A percentile compares a stretch with the other conserved stretches of the same genome.
phyloP scores from a whole-genome alignment of 2,888 invertebrate species.

The Protonemura montana region DNA sequence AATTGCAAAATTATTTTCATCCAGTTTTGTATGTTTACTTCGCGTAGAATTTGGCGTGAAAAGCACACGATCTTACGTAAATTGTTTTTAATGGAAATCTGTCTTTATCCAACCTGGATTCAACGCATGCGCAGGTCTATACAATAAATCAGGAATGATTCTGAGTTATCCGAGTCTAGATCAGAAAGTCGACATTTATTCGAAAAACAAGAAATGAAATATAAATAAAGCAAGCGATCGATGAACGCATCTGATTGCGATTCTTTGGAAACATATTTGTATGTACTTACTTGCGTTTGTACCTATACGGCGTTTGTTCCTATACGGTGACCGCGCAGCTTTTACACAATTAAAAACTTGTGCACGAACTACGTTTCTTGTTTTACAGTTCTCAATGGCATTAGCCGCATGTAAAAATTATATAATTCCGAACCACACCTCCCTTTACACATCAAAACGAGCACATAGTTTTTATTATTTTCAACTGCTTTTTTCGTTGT shows the following conservation, averaged over 20 bases:
- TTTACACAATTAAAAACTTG: not conserved
- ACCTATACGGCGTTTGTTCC: no score
- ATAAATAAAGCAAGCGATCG: not conserved
- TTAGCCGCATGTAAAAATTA: not conserved
- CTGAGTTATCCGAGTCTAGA: not conserved
- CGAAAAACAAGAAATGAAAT: not conserved
- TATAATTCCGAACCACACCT: not conserved
- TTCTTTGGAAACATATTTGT: not conserved
- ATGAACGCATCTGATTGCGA: not conserved
- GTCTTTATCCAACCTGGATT: not conserved
- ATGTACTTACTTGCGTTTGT: not conserved
- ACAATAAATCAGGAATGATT: not conserved
- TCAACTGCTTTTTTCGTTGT: not conserved
- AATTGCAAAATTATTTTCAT: conserved; percentile 30
- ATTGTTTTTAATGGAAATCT: not conserved
- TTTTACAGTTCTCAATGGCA: not conserved
- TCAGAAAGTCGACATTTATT: not conserved
- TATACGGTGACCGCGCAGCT: not conserved
- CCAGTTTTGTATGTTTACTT: not conserved
- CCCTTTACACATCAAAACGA: not conserved
- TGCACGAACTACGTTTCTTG: not conserved
- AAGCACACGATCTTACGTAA: not conserved
- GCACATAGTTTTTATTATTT: not conserved
- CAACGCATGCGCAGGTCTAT: not conserved
- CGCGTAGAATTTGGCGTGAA: not conserved